Evolutionary conservation across 2,888 invertebrate genomes (phyloP).

Genomic region (Platycnemis pennipes): DNA sequence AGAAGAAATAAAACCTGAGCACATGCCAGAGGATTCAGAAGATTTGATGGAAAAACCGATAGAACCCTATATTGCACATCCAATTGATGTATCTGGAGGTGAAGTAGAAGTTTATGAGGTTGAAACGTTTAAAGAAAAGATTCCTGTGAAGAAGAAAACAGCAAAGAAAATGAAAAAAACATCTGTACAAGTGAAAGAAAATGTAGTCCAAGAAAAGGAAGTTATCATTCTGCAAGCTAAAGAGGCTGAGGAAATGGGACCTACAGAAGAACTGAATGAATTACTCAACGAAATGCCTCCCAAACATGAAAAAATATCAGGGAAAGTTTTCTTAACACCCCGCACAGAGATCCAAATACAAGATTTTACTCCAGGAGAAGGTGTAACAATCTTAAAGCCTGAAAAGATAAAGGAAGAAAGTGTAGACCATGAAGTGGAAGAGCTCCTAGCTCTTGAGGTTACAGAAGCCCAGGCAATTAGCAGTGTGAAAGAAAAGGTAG

Average conservation of each 20-base stretch:
- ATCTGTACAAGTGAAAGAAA: conserved; percentile 73
- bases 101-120: conserved; percentile 75
- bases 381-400: background rate
- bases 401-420: conserved; percentile 37
- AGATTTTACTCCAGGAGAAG: conserved; percentile 56
- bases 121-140: conserved; percentile 76
- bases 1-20: conserved; percentile 76
- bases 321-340: conserved; percentile 23
- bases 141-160: conserved; percentile 77
- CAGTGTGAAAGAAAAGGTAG: conserved; percentile 31
- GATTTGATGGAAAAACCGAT: conserved; percentile 72
- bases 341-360: background rate
- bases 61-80: conserved; percentile 72
- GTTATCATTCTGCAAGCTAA: background rate
- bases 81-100: conserved; percentile 72
- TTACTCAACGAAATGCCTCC: conserved; percentile 24
- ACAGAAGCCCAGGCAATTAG: background rate
- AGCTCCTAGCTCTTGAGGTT: conserved; percentile 40
- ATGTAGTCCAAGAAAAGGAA: background rate
- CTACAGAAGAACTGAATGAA: background rate
- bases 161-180: conserved; percentile 74
- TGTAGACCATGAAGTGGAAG: conserved; percentile 2
- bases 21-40: conserved; percentile 74
- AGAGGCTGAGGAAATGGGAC: background rate
- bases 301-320: background rate